Evolutionary conservation across 1,140 invertebrate genomes (phyloP).

Genomic region (Drosophila bocqueti): DNA sequence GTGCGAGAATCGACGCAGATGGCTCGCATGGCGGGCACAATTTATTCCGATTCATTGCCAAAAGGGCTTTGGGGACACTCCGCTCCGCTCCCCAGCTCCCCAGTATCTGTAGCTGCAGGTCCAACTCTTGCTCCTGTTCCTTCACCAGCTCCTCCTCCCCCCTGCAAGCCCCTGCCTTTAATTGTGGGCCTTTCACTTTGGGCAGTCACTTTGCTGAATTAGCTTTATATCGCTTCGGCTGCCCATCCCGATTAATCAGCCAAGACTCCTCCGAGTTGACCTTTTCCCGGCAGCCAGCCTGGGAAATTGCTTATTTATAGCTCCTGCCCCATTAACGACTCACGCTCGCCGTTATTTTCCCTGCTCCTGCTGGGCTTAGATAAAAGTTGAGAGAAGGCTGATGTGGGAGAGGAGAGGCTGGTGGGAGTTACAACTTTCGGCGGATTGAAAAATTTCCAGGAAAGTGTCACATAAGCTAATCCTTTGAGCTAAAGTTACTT

Average conservation of each 20-base stretch:
- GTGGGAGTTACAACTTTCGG: conserved; percentile 6
- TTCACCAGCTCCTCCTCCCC: background rate
- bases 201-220: conserved; percentile 53
- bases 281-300: conserved; percentile 9
- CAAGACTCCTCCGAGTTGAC: conserved; percentile 11
- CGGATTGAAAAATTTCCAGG: conserved; percentile 12
- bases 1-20: conserved; percentile 53
- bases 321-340: conserved; percentile 31
- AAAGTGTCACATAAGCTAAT: conserved; percentile 30
- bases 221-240: conserved; percentile 34
- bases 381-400: background rate
- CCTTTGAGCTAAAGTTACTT: conserved; percentile 4
- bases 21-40: conserved; percentile 21
- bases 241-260: conserved; percentile 36
- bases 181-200: conserved; percentile 48
- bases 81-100: background rate
- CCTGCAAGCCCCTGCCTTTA: conserved; percentile 7
- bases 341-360: conserved; percentile 3
- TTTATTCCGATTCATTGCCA: conserved; percentile 42
- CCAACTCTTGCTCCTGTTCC: background rate
- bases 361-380: background rate
- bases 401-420: background rate
- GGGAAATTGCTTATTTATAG: conserved; percentile 43
- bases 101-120: background rate
- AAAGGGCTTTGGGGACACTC: conserved; percentile 31